Base-by-base conservation (phyloP, 2,797 vertebrate species). In the Crocidura indochinensis region DNA sequence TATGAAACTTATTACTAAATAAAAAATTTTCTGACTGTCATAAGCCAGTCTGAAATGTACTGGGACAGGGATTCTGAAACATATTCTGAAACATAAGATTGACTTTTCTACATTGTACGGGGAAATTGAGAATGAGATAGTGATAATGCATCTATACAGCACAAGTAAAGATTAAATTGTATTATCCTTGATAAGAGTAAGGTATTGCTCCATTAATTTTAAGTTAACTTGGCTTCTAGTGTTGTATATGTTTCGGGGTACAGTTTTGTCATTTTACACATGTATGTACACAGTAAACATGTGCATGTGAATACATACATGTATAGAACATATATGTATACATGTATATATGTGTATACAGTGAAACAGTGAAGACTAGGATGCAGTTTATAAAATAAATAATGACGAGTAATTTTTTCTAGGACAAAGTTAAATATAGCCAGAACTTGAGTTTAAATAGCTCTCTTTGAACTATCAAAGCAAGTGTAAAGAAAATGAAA, bases 401-500 rank as follows among this genome's bases (percentile, higher is more conserved):
- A 69, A 85, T 15, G 31, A 14, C 12, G 47, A 77, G 10, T 9
- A 1, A 5, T 51, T 51, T 38, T 47, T 17, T 12, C 15, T 17
- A 27, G 84, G 51, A n/a, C 15, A 65, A 64, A 78, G 15, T 80
- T 20, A 88, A 74, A 78, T 31, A 10, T 84, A 87, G n/a, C 10
- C 80, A 84, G 38, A 92, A 75, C 87, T 17, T 38, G 38, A 87
- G 38, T 27, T 74, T 64, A 74, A 78, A 77, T 38, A 47, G 77
- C 7, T 65, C 19, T 78, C 56, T 87, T 68, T 71, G 19, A 67
- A 46, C 60, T 4, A 71, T 46, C 6, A 72, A n/a, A 86, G 88
- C 75, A 79, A 73, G 27, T 31, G 9, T 27, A 85, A 94, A 90
- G 68, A 90, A 79, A 77, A 76, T 47, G 27, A 80, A 92, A 91